Conservation (phyloP, 2,113 vertebrate genomes). For the Centropus bengalensis region DNA sequence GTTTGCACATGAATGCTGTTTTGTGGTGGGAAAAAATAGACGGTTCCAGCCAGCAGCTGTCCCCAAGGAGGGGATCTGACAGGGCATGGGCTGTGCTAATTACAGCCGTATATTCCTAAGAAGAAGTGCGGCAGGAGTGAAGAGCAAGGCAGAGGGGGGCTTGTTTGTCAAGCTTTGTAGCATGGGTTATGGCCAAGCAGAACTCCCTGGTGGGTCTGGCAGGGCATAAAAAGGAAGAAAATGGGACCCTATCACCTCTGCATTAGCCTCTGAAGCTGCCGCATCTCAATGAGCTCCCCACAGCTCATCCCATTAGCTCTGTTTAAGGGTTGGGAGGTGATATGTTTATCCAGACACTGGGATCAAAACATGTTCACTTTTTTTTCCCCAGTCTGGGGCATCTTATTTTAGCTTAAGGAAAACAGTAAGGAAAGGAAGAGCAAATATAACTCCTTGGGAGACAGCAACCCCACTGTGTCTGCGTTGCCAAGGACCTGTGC, state of each 20-base stretch:
- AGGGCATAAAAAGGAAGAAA: not conserved
- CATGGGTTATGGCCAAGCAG: not conserved
- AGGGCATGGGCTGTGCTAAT: not conserved
- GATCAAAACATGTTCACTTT: not conserved
- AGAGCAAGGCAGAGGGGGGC: not conserved
- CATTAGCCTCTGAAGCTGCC: not conserved
- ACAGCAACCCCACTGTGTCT: slow-evolving; percentile 1
- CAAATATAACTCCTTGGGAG: slow-evolving; percentile 42
- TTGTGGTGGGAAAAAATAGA: slow-evolving; percentile 8
- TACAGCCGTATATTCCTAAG: not conserved
- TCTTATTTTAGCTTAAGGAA: slow-evolving; percentile 49
- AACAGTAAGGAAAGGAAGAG: slow-evolving; percentile 22
- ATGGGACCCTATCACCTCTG: not conserved
- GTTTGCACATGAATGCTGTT: not conserved
- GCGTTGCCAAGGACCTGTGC: not conserved
- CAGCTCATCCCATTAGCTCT: not conserved
- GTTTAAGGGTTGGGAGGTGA: not conserved
- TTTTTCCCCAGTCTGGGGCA: not conserved
- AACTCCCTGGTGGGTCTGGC: not conserved
- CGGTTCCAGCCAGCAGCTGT: slow-evolving; percentile 22
- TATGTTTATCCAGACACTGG: slow-evolving; percentile 36
- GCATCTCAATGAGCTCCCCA: not conserved
- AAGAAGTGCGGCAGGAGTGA: not conserved
- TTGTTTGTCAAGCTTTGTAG: not conserved
- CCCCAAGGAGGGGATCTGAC: not conserved